These are phyloP conservation scores for Mallotus villosus DNA, from an alignment of 2,797 vertebrate genomes.

Conservation along the genomic window DNA sequence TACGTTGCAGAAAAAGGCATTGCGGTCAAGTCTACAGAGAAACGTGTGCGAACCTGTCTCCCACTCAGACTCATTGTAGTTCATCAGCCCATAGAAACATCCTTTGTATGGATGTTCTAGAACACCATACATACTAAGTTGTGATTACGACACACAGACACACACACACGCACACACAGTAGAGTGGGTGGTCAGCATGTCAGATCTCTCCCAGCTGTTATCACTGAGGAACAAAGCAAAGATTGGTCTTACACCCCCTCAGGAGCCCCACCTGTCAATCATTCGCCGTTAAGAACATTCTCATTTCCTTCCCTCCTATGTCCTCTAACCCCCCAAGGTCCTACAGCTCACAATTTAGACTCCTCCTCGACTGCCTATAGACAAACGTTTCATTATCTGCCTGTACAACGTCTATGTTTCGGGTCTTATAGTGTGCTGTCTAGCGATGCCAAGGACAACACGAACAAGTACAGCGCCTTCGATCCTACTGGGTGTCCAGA, in stretches of 20 bases:
- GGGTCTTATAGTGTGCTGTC: slow-evolving; percentile 20
- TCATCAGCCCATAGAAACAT: not conserved
- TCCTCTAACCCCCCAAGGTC: slow-evolving; percentile 9
- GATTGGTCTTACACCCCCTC: slow-evolving; percentile 19
- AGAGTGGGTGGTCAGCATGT: slow-evolving; percentile 53
- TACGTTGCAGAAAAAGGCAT: not conserved
- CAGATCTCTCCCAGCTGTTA: slow-evolving; percentile 57
- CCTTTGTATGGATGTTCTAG: not conserved
- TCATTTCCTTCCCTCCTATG: slow-evolving; percentile 51
- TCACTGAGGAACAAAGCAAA: slow-evolving; percentile 15
- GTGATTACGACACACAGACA: not conserved
- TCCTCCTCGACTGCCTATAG: slow-evolving; percentile 19
- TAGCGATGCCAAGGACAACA: slow-evolving; percentile 42
- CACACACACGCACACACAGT: not conserved
- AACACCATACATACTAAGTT: not conserved
- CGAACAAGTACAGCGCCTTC: slow-evolving; percentile 1
- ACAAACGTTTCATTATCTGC: slow-evolving; percentile 45
- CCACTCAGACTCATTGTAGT: not conserved
- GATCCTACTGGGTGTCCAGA: slow-evolving; percentile 19
- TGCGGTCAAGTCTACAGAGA: not conserved
- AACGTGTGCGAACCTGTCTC: not conserved
- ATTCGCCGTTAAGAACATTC: slow-evolving; percentile 31
- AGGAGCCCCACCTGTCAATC: slow-evolving; percentile 50
- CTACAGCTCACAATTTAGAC: slow-evolving; percentile 1
- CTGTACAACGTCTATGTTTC: slow-evolving; percentile 36